Base-by-base conservation (phyloP, 92 coral and sea anemone genomes). In the Parazoanthus darwini region DNA sequence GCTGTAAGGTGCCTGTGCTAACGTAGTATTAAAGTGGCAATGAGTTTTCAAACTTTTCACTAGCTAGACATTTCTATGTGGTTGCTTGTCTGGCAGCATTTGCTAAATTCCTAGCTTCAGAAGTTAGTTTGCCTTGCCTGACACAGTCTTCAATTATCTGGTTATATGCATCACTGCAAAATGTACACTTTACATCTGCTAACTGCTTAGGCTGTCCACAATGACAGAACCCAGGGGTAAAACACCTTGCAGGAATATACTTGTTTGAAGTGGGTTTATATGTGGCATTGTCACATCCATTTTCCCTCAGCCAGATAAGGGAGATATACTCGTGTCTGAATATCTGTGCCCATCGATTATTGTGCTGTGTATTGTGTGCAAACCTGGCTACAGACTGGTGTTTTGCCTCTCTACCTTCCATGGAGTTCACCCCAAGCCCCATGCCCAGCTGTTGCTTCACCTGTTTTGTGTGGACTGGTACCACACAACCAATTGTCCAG, bases 301-400 rank as follows among this genome's bases (percentile, higher is more conserved):
- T 91, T 85, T 91, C 89, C 80, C 90, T 91, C 13, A 91, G 85
- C 91, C 94, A 91, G 87, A 91, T 48, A 72, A 91, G 94, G 79
- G 94, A 91, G 85, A 85, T 89, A 59, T 91, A 91, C 16, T 89
- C 90, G 85, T 91, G 94, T 81, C 80, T 91, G 89, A 91, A 91
- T 78, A 91, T 87, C 79, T 91, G 94, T 16, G 82, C 91, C 94
- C 94, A 91, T 10, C 88, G 79, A 11, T 59, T 91, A 20, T 66
- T 63, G 44, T 88, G 89, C 76, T 91, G 91, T 46, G 91, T 85
- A 65, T 91, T 88, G 51, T 74, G 88, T 54, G 94, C 91, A 91
- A 91, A 91, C 83, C 77, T 91, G 56, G 89, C 89, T 36, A 91
- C 56, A 58, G 89, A 82, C 80, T 77, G 86, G 85, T 88, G 93